These are phyloP conservation scores for Scaptomyza cyrtandrae DNA, from an alignment of 2,888 invertebrate genomes.

Conservation along the genomic window DNA sequence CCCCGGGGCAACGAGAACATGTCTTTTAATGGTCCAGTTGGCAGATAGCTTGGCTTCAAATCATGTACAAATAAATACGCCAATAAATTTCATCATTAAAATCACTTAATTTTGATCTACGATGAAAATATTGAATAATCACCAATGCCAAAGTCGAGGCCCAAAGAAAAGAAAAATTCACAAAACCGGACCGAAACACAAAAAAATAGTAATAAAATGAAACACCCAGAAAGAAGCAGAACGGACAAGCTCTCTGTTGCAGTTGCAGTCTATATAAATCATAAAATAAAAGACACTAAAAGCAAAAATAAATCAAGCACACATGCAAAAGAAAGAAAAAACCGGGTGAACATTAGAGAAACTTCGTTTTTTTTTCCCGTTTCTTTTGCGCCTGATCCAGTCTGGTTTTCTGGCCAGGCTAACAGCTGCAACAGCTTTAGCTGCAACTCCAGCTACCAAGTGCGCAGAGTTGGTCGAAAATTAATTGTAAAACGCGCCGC, in stretches of 20 bases:
- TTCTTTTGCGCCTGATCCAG: conserved; percentile 29
- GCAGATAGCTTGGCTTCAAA: conserved; percentile 45
- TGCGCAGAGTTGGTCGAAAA: conserved; percentile 48
- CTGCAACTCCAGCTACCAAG: conserved; percentile 15
- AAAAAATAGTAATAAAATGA: background rate
- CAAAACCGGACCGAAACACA: conserved; percentile 10
- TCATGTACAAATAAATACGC: conserved; percentile 65
- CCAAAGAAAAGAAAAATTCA: conserved; percentile 5
- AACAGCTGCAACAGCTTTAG: conserved; percentile 1
- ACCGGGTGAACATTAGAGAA: conserved; percentile 69
- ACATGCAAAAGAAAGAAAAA: conserved; percentile 36
- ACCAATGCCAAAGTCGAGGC: conserved; percentile 40
- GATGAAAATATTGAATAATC: conserved; percentile 68
- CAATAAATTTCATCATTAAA: conserved; percentile 74
- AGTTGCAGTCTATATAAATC: conserved; percentile 64
- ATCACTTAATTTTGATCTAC: conserved; percentile 74
- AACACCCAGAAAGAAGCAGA: conserved; percentile 11
- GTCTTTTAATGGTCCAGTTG: conserved; percentile 16
- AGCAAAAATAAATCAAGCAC: conserved; percentile 71
- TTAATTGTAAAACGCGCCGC: conserved; percentile 67
- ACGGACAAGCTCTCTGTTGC: conserved; percentile 26
- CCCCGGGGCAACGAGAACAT: conserved; percentile 21
- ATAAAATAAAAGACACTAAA: conserved; percentile 78
- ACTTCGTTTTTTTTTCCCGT: conserved; percentile 31
- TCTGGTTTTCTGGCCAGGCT: conserved; percentile 22